Percentiles rank a stretch among this genome's conserved stretches.
phyloP scores from a whole-genome alignment of 2,797 vertebrate species.

The Vipera ursinii region DNA sequence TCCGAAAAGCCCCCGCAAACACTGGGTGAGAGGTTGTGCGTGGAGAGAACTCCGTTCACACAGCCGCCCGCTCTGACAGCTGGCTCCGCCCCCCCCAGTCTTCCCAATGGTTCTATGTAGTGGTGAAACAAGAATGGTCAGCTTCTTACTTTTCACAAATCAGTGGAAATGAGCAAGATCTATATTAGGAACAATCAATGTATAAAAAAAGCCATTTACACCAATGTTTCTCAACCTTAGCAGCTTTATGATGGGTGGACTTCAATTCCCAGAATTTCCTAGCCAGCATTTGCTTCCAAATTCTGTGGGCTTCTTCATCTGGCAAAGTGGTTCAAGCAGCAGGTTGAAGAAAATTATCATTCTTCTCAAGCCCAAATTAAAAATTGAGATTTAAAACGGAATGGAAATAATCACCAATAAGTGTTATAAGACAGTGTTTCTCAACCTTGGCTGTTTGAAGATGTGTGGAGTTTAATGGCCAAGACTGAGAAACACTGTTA shows the following conservation, averaged over 20 bases:
- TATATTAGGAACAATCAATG: neutral
- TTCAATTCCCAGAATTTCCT: no score
- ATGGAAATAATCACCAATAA: neutral
- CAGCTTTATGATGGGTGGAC: no score
- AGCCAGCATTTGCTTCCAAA: neutral
- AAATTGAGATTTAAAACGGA: neutral
- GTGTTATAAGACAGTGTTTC: neutral
- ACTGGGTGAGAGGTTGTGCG: no score
- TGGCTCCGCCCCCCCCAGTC: no score
- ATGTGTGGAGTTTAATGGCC: no score
- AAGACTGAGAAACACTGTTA: neutral
- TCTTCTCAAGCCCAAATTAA: neutral
- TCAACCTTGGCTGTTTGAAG: no score
- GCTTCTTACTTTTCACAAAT: neutral
- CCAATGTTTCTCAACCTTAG: no score
- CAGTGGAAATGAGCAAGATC: neutral
- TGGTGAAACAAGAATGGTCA: neutral
- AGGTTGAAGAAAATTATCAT: neutral
- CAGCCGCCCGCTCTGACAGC: no score
- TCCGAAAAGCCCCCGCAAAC: no score
- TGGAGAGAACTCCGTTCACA: no score
- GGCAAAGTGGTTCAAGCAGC: neutral
- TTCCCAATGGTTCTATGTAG: neutral
- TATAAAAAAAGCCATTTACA: neutral
- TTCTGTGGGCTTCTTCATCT: neutral